These are phyloP conservation scores for Origma solitaria DNA, from an alignment of 2,113 vertebrate species.

Conservation along the genomic window DNA sequence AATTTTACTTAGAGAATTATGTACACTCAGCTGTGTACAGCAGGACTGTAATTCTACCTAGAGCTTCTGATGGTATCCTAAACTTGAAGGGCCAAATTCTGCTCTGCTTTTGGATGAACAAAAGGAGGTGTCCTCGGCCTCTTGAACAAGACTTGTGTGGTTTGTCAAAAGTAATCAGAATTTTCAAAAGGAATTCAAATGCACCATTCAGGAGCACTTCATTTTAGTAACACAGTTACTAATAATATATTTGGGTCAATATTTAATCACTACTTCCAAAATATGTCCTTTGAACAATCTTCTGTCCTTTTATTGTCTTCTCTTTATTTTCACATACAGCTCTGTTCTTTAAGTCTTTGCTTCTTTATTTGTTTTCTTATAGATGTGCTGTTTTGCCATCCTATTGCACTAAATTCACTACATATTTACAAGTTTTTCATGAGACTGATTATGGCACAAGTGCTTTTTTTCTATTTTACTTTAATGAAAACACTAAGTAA, in stretches of 20 bases:
- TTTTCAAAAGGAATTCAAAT: not conserved
- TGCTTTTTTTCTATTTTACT: not conserved
- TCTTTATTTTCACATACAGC: not conserved
- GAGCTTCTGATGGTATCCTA: not conserved
- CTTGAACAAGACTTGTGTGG: not conserved
- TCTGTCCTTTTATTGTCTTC: not conserved
- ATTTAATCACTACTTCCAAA: not conserved
- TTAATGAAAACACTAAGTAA: not conserved
- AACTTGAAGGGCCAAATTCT: not conserved
- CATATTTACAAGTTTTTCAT: not conserved
- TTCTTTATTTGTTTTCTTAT: not conserved
- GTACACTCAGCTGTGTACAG: not conserved
- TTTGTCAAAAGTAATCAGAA: not conserved
- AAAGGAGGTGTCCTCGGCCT: not conserved
- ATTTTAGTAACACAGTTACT: not conserved
- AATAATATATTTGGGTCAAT: not conserved
- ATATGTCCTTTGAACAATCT: not conserved
- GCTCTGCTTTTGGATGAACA: not conserved
- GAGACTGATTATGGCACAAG: not conserved
- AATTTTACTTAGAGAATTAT: slow-evolving; percentile 28
- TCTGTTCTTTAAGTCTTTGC: not conserved
- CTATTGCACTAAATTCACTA: not conserved
- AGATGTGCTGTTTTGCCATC: not conserved
- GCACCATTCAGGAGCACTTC: not conserved
- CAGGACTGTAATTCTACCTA: not conserved